Evolutionary conservation across 2,888 invertebrate genomes (phyloP), one percentile per base, ranked within the genome.

Genomic region (Helobdella robusta): DNA sequence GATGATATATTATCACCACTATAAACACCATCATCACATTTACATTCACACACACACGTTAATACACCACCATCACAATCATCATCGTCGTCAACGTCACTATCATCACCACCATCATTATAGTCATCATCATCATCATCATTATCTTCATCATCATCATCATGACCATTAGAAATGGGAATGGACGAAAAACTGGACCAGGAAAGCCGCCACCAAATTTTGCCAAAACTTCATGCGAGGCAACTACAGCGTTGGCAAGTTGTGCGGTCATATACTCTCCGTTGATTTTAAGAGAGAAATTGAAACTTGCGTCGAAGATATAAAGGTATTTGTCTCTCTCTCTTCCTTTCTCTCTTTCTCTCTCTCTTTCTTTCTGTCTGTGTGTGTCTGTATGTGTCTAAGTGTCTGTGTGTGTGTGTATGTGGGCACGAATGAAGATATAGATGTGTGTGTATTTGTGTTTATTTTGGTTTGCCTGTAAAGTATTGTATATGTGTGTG

Each of bases 241-340:
- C 30, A 59, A 70, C 15, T 67, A 67, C 35, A 28, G 34, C 0
- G 32, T 69, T 6, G 70, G 69, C 4, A 66, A 44, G 46, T 65
- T 67, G 18, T 70, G 71, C 59, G 15, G 67, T 2, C 50, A 66
- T 25, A 63, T 75, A 8, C 69, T 71, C 11, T 65, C 65, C 3
- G 72, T 73, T n/a, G 71, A 74, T 63, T 70, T 75, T 34, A 62
- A 69, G 0, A 70, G 69, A 5, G 70, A 72, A 11, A 64, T 75
- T 4, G 62, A 67, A 2, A 71, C 68, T 25, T 75, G 75, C 63
- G 67, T 73, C 0, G 67, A 68, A 34, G 75, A 75, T 64, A 73
- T 75, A 25, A 69, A 71, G 70, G 75, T 75, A 64, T 60, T 28
- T 44, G n/a, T n/a, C n/a, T n/a, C n/a, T n/a, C n/a, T n/a, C n/a